phyloP scores from a whole-genome alignment of 2,888 invertebrate genomes.

The Melanostoma mellinum region DNA sequence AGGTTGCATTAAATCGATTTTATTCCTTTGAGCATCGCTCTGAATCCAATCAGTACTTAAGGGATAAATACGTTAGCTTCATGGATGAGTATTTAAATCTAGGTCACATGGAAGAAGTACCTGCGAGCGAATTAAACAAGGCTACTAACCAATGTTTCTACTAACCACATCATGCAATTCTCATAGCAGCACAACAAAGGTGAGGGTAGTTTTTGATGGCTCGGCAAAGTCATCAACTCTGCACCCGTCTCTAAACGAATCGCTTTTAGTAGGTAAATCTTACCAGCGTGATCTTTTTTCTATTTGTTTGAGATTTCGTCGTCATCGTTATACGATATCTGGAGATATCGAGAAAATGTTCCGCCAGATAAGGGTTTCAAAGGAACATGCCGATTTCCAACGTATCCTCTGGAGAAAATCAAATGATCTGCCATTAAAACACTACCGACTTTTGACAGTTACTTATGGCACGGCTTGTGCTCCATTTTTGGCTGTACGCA shows the following conservation, averaged over 20 bases:
- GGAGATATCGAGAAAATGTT: constrained; percentile 57
- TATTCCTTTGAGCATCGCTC: not conserved
- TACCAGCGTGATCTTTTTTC: constrained; percentile 40
- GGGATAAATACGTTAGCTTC: constrained; percentile 11
- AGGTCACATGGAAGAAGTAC: constrained; percentile 19
- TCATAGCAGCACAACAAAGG: constrained; percentile 28
- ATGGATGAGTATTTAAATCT: constrained; percentile 14
- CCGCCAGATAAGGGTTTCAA: constrained; percentile 40
- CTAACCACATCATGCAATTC: constrained; percentile 25
- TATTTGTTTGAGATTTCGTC: constrained; percentile 41
- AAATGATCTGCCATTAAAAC: constrained; percentile 1
- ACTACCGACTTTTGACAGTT: constrained; percentile 48
- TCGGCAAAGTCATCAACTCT: not conserved
- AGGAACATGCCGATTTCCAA: too few species aligned
- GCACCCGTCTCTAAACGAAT: constrained; percentile 40
- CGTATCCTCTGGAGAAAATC: constrained; percentile 46
- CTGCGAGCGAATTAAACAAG: not conserved
- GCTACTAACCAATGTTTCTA: not conserved
- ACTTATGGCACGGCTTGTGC: constrained; percentile 61
- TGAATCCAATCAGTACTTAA: not conserved
- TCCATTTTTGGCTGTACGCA: constrained; percentile 54
- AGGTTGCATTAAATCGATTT: too few species aligned
- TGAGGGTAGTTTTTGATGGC: not conserved
- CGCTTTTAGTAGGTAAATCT: constrained; percentile 29
- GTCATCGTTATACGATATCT: constrained; percentile 41